Evolutionary conservation across 2,113 vertebrate species (phyloP).

Genomic region (Microcebus jonahi): DNA sequence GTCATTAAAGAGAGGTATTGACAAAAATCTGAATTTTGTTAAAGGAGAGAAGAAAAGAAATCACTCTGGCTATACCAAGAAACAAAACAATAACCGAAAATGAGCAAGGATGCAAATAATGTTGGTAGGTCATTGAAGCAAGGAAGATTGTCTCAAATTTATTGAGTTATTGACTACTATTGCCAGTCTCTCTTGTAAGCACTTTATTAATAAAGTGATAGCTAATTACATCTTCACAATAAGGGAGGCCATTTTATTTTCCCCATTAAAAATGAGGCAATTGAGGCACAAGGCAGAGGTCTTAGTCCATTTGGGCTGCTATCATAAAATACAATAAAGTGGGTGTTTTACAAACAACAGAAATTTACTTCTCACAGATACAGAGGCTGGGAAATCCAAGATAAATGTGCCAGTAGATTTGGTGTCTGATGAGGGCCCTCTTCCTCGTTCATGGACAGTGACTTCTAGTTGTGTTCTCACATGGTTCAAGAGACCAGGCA

Average conservation of each 20-base stretch:
- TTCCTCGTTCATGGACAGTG: neutral
- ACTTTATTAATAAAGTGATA: neutral
- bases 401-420: neutral
- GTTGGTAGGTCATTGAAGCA: neutral
- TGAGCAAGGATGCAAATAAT: neutral
- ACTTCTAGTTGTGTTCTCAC: neutral
- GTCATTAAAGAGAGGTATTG: neutral
- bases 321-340: neutral
- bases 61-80: neutral
- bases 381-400: neutral
- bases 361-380: neutral
- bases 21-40: neutral
- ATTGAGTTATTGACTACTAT: neutral
- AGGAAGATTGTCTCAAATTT: neutral
- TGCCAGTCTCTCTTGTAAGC: neutral
- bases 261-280: neutral
- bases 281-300: neutral
- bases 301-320: neutral
- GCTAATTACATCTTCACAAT: neutral
- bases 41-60: neutral
- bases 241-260: neutral
- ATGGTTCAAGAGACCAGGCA: neutral
- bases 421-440: too few relatives aligned
- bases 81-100: neutral
- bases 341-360: neutral